phyloP scores from a whole-genome alignment of 2,113 vertebrate genomes.

The Trichechus manatus region DNA sequence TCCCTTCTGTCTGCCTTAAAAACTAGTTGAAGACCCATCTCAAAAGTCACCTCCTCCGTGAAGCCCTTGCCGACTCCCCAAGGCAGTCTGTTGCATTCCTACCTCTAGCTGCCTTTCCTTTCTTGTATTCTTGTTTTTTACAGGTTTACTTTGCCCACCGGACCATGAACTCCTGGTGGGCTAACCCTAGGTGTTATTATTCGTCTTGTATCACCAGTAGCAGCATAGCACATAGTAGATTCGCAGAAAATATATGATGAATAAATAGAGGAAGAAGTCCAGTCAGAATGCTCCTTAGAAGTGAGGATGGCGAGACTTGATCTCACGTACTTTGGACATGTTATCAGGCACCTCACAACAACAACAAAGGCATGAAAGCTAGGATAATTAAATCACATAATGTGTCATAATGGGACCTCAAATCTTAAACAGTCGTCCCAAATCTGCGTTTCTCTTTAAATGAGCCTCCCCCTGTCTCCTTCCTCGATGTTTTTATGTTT shows the following conservation, averaged over 20 bases:
- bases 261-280: neutral
- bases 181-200: neutral
- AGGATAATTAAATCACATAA: neutral
- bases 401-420: neutral
- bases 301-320: too few relatives aligned
- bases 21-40: constrained; percentile 27
- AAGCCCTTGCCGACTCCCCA: neutral
- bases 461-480: neutral
- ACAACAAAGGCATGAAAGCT: neutral
- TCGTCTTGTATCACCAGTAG: neutral
- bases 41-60: neutral
- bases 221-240: neutral
- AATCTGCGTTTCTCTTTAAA: constrained; percentile 63
- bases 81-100: neutral
- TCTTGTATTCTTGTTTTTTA: neutral
- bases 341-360: too few relatives aligned
- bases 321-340: too few relatives aligned
- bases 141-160: neutral
- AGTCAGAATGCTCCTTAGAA: too few relatives aligned
- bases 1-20: neutral
- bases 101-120: neutral
- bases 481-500: constrained; percentile 3
- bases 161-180: neutral
- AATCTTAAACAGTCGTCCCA: constrained; percentile 7
- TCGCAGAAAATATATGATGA: neutral